These are phyloP conservation scores for Brachystomella parvula DNA, from an alignment of 1,140 invertebrate genomes.

Conservation along the genomic window DNA sequence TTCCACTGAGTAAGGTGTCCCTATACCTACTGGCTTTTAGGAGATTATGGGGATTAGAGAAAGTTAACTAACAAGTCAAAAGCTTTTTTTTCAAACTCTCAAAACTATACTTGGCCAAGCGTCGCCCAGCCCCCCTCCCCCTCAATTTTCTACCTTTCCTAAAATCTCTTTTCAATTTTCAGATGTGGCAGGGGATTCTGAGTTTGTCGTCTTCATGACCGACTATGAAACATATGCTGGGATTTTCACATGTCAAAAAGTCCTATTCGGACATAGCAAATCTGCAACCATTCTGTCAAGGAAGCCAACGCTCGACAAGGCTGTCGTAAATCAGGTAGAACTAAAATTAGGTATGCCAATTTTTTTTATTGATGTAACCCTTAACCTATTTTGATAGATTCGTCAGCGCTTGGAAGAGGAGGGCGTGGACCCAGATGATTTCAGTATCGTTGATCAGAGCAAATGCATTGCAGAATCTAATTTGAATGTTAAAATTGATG, in stretches of 20 bases:
- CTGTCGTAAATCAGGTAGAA: constrained; percentile 58
- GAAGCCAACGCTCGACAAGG: constrained; percentile 57
- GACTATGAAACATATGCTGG: constrained; percentile 67
- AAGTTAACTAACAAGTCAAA: neutral
- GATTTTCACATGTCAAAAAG: constrained; percentile 69
- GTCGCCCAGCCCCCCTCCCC: neutral
- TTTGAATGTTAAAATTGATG: constrained; percentile 63
- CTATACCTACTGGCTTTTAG: no score
- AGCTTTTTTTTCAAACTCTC: neutral
- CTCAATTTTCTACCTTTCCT: neutral
- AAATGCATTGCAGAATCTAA: constrained; percentile 55
- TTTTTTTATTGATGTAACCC: neutral
- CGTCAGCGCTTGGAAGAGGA: constrained; percentile 52
- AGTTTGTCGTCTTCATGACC: constrained; percentile 63
- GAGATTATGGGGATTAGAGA: neutral
- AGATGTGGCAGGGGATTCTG: constrained; percentile 65
- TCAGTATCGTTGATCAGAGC: constrained; percentile 63
- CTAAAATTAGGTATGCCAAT: constrained; percentile 12
- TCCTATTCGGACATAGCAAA: constrained; percentile 61
- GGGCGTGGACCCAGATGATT: constrained; percentile 62
- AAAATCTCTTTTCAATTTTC: constrained; percentile 31
- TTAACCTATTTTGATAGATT: constrained; percentile 45
- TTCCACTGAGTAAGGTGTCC: constrained; percentile 68
- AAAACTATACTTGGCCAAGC: no score
- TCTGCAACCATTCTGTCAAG: constrained; percentile 70